A percentile compares a stretch with the other conserved stretches of the same genome.
Evolutionary conservation across 2,113 vertebrate genomes (phyloP).

Genomic region (Gorilla gorilla): DNA sequence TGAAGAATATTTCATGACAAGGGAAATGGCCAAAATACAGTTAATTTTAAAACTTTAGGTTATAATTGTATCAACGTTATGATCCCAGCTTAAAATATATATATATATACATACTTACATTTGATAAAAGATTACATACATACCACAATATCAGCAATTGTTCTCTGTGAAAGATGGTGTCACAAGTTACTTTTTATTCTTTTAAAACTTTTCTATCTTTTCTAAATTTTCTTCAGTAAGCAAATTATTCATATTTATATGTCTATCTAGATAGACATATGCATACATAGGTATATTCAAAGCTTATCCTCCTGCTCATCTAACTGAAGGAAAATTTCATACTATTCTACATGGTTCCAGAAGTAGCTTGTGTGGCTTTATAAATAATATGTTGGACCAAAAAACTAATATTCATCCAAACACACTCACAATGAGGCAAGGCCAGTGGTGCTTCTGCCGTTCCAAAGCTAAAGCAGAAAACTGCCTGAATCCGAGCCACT

Average conservation of each 20-base stretch:
- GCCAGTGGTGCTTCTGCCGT: background rate
- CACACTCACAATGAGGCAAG: background rate
- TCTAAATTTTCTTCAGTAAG: background rate
- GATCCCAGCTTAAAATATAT: background rate
- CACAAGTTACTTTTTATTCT: background rate
- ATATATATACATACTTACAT: background rate
- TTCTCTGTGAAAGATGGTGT: background rate
- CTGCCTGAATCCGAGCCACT: background rate
- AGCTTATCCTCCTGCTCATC: background rate
- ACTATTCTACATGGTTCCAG: background rate
- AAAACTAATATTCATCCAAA: background rate
- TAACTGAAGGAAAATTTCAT: conserved; percentile 7
- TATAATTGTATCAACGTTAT: background rate
- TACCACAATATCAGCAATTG: background rate
- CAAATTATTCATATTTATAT: background rate
- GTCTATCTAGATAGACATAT: background rate
- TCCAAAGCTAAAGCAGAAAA: background rate
- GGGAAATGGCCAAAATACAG: background rate
- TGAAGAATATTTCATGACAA: background rate
- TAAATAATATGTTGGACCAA: background rate
- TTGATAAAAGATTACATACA: conserved; percentile 9
- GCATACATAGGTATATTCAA: background rate
- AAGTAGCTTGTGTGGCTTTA: background rate
- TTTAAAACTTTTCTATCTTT: background rate
- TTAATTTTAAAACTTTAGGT: conserved; percentile 15